A percentile compares a stretch with the other conserved stretches of the same genome.
Evolutionary conservation across 2,797 vertebrate species (phyloP).

Genomic region (Peromyscus aztecus): DNA sequence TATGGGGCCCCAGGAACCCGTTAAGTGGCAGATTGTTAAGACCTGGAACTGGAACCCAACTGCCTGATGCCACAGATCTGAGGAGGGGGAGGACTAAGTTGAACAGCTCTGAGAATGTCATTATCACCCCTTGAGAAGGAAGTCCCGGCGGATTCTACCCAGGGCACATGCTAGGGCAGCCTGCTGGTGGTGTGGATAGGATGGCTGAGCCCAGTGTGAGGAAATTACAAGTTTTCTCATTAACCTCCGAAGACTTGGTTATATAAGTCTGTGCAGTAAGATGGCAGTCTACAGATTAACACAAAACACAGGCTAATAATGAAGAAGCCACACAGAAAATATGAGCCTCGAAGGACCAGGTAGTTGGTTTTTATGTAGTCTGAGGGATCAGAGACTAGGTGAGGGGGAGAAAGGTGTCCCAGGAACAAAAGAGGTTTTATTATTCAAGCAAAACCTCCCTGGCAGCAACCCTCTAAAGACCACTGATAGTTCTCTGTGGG

Average conservation of each 20-base stretch:
- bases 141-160: neutral
- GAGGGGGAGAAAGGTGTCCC: neutral
- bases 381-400: neutral
- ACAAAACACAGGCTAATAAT: neutral
- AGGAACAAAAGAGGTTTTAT: neutral
- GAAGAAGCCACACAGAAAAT: neutral
- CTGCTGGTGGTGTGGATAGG: neutral
- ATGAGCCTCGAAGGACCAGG: neutral
- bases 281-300: neutral
- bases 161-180: neutral
- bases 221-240: neutral
- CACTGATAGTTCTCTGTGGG: neutral
- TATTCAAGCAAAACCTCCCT: neutral
- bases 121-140: slow-evolving; percentile 63
- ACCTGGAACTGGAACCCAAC: neutral
- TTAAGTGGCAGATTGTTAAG: neutral
- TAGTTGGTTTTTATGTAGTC: neutral
- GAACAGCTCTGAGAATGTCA: neutral
- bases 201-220: neutral
- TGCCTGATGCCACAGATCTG: neutral
- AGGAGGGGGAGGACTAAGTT: neutral
- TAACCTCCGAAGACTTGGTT: neutral
- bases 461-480: neutral
- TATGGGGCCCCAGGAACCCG: neutral
- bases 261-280: neutral